Base-by-base conservation (phyloP, 2,888 invertebrate species). In the Acanthococcus lagerstroemiae region DNA sequence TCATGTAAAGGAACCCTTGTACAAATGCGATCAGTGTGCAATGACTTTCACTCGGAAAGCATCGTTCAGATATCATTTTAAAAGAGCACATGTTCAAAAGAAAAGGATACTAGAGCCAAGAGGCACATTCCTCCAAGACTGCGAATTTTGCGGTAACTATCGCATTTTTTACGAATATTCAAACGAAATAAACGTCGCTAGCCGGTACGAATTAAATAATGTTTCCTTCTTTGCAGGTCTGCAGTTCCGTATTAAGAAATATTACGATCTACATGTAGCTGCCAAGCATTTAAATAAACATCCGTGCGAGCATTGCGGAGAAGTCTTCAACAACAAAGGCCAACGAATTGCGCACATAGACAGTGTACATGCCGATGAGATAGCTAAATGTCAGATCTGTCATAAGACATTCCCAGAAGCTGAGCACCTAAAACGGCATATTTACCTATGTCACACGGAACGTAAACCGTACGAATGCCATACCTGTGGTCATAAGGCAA, bases 401-500 rank as follows among this genome's bases (percentile, higher is more conserved):
- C n/a, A 9, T 0, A 63, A 63, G 24, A 26, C 22, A 22, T 63
- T 63, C 25, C 17, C 19, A n/a, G 63, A 63, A 25, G 63, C 52
- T 5, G 30, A 54, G 21, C 63, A 52, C 3, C 30, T 63, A 19
- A 63, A 63, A 63, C 21, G 63, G 7, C 63, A 63, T 25, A 44
- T 63, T 12, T 63, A 63, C 19, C 24, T 63, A 17, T 27, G 27
- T 12, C 63, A 63, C n/a, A 44, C 63, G 19, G 37, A 63, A n/a
- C 26, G 63, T 6, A 63, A 52, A 37, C 63, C 63, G 2, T 63
- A 63, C 63, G 63, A 63, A 25, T 63, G 63, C 17, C 22, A 63
- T 44, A 22, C 52, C 6, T 63, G 63, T 24, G 54, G 63, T 22
- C 50, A 63, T 27, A 63, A 63, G 25, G 63, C 63, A 6, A 63